A percentile compares a stretch with the other conserved stretches of the same genome.
These are phyloP conservation scores for Clarias batrachus DNA, from an alignment of 2,113 vertebrate genomes.

Conservation along the genomic window DNA sequence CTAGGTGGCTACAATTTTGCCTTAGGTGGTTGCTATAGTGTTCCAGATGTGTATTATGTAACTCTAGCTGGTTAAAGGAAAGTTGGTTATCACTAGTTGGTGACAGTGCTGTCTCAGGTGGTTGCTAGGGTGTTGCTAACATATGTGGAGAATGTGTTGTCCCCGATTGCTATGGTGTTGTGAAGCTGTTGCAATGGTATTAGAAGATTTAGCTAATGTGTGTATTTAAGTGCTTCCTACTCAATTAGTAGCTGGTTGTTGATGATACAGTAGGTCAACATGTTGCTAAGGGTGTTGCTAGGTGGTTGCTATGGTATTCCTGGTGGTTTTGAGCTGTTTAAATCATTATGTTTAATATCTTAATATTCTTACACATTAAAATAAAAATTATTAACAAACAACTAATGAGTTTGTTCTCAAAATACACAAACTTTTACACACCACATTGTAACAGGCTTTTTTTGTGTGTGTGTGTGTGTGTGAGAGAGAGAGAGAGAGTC, in stretches of 20 bases:
- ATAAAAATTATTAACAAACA: too few species aligned
- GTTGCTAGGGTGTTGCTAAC: not conserved
- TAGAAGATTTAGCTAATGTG: not conserved
- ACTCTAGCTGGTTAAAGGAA: too few species aligned
- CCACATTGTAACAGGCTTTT: too few species aligned
- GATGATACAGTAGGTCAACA: not conserved
- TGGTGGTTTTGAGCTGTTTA: not conserved
- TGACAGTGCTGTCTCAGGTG: not conserved
- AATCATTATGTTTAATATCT: not conserved
- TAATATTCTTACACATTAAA: not conserved
- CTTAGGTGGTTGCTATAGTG: not conserved
- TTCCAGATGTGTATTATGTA: not conserved
- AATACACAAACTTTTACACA: not conserved
- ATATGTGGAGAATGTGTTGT: too few species aligned
- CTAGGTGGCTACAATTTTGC: too few species aligned
- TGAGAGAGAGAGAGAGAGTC: too few species aligned
- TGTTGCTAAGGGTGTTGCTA: not conserved
- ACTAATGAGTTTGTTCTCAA: too few species aligned
- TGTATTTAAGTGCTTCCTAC: not conserved
- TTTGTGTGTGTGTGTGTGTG: too few species aligned
- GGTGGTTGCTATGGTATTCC: not conserved
- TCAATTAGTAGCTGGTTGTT: not conserved
- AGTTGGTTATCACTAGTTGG: not conserved
- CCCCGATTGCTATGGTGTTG: not conserved
- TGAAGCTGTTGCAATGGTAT: not conserved